Evolutionary conservation across 2,113 vertebrate genomes (phyloP), one percentile per base, ranked within the genome.

Genomic region (Eupsittula cactorum): DNA sequence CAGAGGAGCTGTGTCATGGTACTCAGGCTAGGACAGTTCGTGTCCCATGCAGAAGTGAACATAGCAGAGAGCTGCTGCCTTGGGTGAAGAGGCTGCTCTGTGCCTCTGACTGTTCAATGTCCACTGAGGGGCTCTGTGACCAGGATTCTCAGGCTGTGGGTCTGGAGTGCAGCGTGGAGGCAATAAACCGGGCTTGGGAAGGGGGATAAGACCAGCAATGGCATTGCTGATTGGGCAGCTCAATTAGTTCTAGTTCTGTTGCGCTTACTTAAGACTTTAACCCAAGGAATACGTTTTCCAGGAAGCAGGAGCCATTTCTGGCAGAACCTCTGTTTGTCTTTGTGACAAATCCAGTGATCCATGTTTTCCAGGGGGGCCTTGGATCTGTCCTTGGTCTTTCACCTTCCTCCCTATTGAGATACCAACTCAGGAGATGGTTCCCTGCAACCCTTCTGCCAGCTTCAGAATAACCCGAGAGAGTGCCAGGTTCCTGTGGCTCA

Each of bases 121-220:
- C 59, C 12, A 6, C 8, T 17, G 0, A 7, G 15, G 19, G 70
- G 49, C 11, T 49, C 10, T 57, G 35, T 41, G 31, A 49, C 50
- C 14, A 2, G 1, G 8, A 12, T 21, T 78, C 29, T 37, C 44
- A 41, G 47, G 35, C 49, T 37, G 47, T 28, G 31, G 70, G 21
- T 55, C 62, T 47, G 21, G 35, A 49, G 35, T 8, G n/a, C 13
- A 6, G 18, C 1, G 2, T 31, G 25, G 29, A 55, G 47, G n/a
- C 44, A 17, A 25, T 17, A 24, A 37, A 20, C 49, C 1, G 1
- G 27, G 17, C 18, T 35, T 12, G 29, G 44, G 69, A 42, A 35
- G 17, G 25, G 53, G 13, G 10, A 4, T 11, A 8, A 42, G 23
- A 46, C 19, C 9, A 16, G 62, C n/a, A 20, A 1, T 13, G 0